Evolutionary conservation across 2,113 vertebrate species (phyloP), one percentile per base, ranked within the genome.

Genomic region (Guaruba guarouba): DNA sequence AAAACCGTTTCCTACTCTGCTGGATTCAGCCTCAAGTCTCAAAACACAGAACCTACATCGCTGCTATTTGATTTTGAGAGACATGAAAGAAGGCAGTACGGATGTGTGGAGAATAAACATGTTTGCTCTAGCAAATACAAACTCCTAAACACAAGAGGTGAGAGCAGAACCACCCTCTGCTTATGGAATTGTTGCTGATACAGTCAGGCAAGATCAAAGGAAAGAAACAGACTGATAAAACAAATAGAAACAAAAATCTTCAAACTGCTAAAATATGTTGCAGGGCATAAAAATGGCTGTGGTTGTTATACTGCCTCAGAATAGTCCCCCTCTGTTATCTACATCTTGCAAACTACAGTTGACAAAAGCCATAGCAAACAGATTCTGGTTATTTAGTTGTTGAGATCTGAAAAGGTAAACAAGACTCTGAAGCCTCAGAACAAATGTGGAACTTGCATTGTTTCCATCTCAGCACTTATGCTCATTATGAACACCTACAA

Each of bases 401-500:
- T 59, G 49, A 80, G 80, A 66, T 94, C 20, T 89, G 85, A 77
- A 51, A 92, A 96, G 92, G 95, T 57, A 95, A 97, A 96, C 79
- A 86, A 94, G 88, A 79, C 39, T 64, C 52, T 75, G 95, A 88
- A 70, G 88, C 88, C 67, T 24, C 78, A 27, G 48, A 90, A 88
- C 77, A 85, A 95, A 89, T 5, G 68, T 13, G 78, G 89, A 93
- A 68, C 76, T 76, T n/a, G 6, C 64, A 71, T 6, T 93, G 94
- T 19, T 84, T 95, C 91, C 90, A 61, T 78, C 95, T 71, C 25
- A 63, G 85, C 62, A 64, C 88, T 95, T 91, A 17, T 17, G 79
- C 75, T 84, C 94, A 44, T 92, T 54, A 94, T 35, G 85, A 83
- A 86, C 46, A 70, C 88, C 94, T 77, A 86, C 92, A 64, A 61